Evolutionary conservation across 2,113 vertebrate species (phyloP).

Genomic region (Pachyramphus minor): DNA sequence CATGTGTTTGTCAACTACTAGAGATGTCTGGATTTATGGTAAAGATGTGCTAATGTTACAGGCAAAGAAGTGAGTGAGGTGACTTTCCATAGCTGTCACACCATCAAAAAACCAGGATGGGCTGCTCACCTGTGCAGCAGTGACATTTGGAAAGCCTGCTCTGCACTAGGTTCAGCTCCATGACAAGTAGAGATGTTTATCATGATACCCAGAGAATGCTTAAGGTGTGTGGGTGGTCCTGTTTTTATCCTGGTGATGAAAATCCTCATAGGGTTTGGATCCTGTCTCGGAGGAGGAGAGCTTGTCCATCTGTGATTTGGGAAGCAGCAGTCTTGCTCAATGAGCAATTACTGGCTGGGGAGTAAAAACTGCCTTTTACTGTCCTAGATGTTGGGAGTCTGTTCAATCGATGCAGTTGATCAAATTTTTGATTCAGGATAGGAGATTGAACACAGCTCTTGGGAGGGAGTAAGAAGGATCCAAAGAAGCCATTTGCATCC

Average conservation of each 20-base stretch:
- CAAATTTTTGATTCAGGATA: neutral
- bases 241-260: neutral
- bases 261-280: neutral
- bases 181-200: neutral
- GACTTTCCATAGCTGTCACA: neutral
- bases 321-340: neutral
- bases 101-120: neutral
- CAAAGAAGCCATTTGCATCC: neutral
- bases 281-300: neutral
- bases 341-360: neutral
- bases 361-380: neutral
- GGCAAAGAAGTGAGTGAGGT: neutral
- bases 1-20: neutral
- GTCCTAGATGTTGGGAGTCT: neutral
- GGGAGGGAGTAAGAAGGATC: neutral
- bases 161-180: neutral
- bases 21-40: neutral
- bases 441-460: neutral
- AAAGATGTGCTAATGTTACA: neutral
- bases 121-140: neutral
- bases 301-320: neutral
- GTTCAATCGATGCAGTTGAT: neutral
- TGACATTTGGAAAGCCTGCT: neutral
- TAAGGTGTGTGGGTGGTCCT: neutral
- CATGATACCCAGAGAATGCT: neutral